Evolutionary conservation across 2,113 vertebrate species (phyloP).

Genomic region (Accipiter cooperii): DNA sequence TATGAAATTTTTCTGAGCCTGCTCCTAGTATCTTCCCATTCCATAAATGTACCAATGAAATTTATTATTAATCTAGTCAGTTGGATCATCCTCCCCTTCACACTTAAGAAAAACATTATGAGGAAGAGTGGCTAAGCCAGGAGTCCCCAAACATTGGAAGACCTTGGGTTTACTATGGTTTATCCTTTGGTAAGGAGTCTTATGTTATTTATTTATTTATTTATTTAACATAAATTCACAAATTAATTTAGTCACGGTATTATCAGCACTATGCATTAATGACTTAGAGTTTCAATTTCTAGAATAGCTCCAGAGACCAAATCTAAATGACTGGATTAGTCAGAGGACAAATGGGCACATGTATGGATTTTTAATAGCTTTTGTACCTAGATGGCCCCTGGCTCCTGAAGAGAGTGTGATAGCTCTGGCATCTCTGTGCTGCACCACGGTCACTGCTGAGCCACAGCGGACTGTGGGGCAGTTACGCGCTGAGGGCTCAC

Average conservation of each 20-base stretch:
- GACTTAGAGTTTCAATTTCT: background rate
- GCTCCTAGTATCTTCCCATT: slow-evolving; percentile 61
- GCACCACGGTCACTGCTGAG: background rate
- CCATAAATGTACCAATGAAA: slow-evolving; percentile 70
- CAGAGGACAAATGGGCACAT: background rate
- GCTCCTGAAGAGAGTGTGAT: background rate
- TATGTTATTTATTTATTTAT: background rate
- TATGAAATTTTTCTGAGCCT: slow-evolving; percentile 66
- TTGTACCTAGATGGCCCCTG: background rate
- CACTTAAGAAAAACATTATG: background rate
- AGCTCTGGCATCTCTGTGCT: background rate
- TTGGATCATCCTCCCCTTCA: background rate
- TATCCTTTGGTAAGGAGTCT: background rate
- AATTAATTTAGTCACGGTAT: background rate
- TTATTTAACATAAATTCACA: background rate
- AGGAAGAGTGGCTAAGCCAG: background rate
- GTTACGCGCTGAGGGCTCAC: background rate
- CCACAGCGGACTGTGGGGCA: background rate
- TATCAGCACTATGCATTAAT: background rate
- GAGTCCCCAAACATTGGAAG: background rate
- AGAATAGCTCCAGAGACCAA: background rate
- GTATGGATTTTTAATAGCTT: background rate
- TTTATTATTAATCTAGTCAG: background rate
- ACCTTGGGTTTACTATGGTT: background rate
- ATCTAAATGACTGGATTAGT: slow-evolving; percentile 1